phyloP scores from a whole-genome alignment of 2,797 vertebrate species.

The Tapirus indicus region DNA sequence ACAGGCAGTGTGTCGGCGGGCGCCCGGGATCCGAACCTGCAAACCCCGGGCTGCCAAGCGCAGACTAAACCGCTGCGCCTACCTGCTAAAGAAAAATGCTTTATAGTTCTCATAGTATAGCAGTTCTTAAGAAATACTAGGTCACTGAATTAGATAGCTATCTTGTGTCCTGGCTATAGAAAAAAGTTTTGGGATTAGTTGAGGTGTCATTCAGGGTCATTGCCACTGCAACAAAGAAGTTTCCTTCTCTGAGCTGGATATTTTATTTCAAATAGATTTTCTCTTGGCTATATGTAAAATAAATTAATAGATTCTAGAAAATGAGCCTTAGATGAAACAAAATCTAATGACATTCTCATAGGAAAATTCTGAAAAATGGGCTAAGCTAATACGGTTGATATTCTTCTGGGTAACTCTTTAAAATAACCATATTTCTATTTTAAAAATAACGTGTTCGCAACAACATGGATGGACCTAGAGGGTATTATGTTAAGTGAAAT shows the following conservation, averaged over 20 bases:
- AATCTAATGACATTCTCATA: not conserved
- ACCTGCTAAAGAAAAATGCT: constrained; percentile 73
- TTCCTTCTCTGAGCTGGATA: constrained; percentile 49
- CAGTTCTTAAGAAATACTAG: constrained; percentile 76
- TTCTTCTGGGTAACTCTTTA: constrained; percentile 1
- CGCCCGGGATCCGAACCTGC: too few species aligned
- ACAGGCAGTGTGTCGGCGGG: too few species aligned
- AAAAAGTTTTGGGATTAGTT: constrained; percentile 77
- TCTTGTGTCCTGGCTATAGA: constrained; percentile 74
- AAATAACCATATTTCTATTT: constrained; percentile 54
- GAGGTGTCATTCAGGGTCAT: not conserved
- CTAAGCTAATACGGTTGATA: constrained; percentile 12
- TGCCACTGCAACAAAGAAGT: not conserved
- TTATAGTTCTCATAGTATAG: constrained; percentile 78
- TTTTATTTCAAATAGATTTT: constrained; percentile 58
- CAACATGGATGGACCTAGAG: too few species aligned
- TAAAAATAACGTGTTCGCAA: not conserved
- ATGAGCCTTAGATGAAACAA: constrained; percentile 23
- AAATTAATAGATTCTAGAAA: constrained; percentile 53
- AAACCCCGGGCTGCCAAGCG: too few species aligned
- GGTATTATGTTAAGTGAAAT: too few species aligned
- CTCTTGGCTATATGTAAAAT: not conserved
- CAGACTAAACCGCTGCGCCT: not conserved
- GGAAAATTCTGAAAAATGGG: not conserved
- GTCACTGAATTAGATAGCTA: constrained; percentile 81